Evolutionary conservation across 2,797 vertebrate genomes (phyloP), one percentile per base, ranked within the genome.

Genomic region (Emydoidea blandingii): DNA sequence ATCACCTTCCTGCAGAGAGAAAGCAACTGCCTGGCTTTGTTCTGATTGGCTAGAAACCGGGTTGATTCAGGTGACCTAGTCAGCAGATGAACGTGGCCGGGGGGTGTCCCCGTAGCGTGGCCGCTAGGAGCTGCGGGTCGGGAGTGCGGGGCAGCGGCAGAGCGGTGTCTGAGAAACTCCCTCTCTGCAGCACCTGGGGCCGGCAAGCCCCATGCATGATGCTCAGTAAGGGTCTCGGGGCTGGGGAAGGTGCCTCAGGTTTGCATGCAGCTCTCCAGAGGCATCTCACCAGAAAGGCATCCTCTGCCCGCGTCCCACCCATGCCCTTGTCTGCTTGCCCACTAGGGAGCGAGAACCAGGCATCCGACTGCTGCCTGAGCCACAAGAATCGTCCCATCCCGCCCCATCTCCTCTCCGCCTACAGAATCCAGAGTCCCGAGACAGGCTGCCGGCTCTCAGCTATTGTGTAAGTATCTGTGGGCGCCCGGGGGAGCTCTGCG

Each of bases 311-410:
- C 5, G 2, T 10, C 25, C 15, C 56, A 25, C 34, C 23, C 7
- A 82, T 11, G 12, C 31, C 78, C 72, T 49, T 88, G 56, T 81
- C 83, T 79, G 47, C 81, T 53, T 72, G 52, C 47, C 47, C 47
- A 57, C 23, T 96, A 98, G 97, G 97, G 57, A 94, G 92, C 54
- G 93, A 94, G 5, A 93, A 89, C 53, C 81, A 88, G 5, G 78
- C 83, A 4, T 79, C 76, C 50, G 97, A 98, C 88, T 98, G 97
- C 41, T 98, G 97, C 79, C 81, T 96, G 90, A 91, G 93, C 9
- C 49, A 34, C 27, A 95, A 3, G 41, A 53, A 85, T 79, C 93
- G 80, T 11, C 93, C 84, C 87, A 94, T 81, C 76, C 87, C 5
- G 2, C 31, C 50, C 10, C 0, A 14, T 59, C 9, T 50, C 87